These are phyloP conservation scores for Neogale vison DNA, from an alignment of 2,113 vertebrate genomes.

Conservation along the genomic window DNA sequence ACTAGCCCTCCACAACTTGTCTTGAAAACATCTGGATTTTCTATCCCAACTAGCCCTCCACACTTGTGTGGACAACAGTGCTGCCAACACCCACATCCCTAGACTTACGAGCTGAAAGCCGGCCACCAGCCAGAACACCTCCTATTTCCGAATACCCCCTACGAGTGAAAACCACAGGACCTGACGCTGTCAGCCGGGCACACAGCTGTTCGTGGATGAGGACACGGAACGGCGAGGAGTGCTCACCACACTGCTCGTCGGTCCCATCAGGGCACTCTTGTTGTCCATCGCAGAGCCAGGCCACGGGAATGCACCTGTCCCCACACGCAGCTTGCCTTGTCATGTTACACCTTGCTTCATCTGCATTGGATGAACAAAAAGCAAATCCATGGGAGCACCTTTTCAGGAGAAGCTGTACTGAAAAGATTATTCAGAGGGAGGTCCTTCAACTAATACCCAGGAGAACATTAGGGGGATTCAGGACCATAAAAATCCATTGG, in stretches of 20 bases:
- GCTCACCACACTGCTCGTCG: constrained; percentile 83
- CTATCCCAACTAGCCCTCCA: background rate
- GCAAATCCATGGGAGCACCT: background rate
- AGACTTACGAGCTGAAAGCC: background rate
- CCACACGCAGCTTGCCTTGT: constrained; percentile 75
- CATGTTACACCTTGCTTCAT: constrained; percentile 35
- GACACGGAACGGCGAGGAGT: accelerated
- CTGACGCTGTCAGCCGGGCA: background rate
- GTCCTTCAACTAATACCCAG: background rate
- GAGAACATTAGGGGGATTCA: background rate
- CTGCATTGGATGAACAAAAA: constrained; percentile 36
- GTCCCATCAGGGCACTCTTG: constrained; percentile 80
- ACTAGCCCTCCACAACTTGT: background rate
- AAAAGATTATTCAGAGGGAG: background rate
- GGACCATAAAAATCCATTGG: background rate
- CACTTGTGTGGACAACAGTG: background rate
- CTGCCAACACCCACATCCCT: background rate
- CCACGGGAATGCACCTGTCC: constrained; percentile 78
- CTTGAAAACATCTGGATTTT: background rate
- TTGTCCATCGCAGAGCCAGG: constrained; percentile 85
- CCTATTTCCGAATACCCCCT: background rate
- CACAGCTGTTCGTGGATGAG: accelerated
- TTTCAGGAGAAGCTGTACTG: background rate
- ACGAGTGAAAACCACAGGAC: background rate
- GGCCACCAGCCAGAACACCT: background rate